phyloP scores from a whole-genome alignment of 2,888 invertebrate species.

The Philereme transversata region DNA sequence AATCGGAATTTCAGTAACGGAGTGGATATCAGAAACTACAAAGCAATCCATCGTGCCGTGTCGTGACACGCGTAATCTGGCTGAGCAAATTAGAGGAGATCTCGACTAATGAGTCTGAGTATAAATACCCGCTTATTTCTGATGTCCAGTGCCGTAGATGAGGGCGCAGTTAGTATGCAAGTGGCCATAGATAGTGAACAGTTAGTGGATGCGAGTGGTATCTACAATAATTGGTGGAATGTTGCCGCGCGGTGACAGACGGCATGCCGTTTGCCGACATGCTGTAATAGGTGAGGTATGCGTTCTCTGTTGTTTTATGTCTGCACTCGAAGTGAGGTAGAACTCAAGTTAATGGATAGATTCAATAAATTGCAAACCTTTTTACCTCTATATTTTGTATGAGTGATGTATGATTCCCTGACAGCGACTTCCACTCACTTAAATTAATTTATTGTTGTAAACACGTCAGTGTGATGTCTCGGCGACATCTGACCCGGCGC shows the following conservation, averaged over 20 bases:
- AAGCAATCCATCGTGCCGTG: slow-evolving; percentile 2
- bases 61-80: background rate
- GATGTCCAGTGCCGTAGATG: slow-evolving; percentile 11
- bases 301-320: background rate
- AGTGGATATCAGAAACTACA: too few relatives aligned
- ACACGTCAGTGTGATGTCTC: slow-evolving; percentile 8
- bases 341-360: too few relatives aligned
- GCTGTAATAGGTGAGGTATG: slow-evolving; percentile 1
- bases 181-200: background rate
- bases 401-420: slow-evolving; percentile 8
- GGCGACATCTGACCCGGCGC: slow-evolving; percentile 4
- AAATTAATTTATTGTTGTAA: slow-evolving; percentile 19
- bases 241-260: slow-evolving; percentile 14
- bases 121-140: slow-evolving; percentile 18
- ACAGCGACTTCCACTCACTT: slow-evolving; percentile 14
- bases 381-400: background rate
- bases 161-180: background rate
- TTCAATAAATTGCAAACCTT: too few relatives aligned
- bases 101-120: slow-evolving; percentile 22
- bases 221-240: background rate
- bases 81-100: slow-evolving; percentile 9
- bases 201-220: background rate
- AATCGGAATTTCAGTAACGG: too few relatives aligned
- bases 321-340: too few relatives aligned
- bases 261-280: slow-evolving; percentile 4